A percentile compares a stretch with the other conserved stretches of the same genome.
These are phyloP conservation scores for Phalanger gymnotis DNA, from an alignment of 2,797 vertebrate genomes.

Conservation along the genomic window DNA sequence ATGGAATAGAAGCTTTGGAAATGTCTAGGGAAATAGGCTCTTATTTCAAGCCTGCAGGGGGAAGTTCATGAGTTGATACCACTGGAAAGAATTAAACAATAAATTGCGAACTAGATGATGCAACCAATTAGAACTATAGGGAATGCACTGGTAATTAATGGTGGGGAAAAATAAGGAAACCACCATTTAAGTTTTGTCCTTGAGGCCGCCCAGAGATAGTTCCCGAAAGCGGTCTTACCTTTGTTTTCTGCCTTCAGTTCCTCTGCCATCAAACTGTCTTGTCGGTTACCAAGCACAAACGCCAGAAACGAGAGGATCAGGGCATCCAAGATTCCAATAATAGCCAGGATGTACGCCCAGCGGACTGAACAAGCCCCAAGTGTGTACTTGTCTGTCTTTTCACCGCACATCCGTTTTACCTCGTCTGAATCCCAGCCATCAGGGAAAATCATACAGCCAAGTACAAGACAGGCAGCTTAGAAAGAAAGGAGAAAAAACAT, in stretches of 20 bases:
- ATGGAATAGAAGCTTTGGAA: neutral
- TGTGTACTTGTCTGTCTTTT: conserved; percentile 98
- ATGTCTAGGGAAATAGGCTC: neutral
- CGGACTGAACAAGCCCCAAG: conserved; percentile 98
- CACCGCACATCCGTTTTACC: conserved; percentile 98
- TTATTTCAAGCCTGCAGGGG: neutral
- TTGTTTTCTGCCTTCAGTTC: conserved; percentile 98
- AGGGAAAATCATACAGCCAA: conserved; percentile 99
- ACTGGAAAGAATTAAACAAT: conserved; percentile 39
- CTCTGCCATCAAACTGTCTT: conserved; percentile 97
- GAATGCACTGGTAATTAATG: conserved; percentile 40
- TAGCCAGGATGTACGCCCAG: conserved; percentile 99
- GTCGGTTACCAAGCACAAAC: conserved; percentile 98
- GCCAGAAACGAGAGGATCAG: conserved; percentile 98
- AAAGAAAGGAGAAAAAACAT: conserved; percentile 67
- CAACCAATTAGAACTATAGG: conserved; percentile 29
- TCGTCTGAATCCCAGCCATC: conserved; percentile 99
- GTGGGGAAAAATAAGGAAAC: conserved; percentile 14
- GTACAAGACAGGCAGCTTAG: conserved; percentile 95
- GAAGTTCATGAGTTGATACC: conserved; percentile 25
- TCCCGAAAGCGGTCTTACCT: conserved; percentile 85
- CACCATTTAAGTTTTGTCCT: conserved; percentile 54
- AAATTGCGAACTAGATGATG: conserved; percentile 44
- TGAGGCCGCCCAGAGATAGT: conserved; percentile 34
- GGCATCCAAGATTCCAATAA: conserved; percentile 98